Evolutionary conservation across 2,888 invertebrate species (phyloP).

Genomic region (Seladonia tumulorum): DNA sequence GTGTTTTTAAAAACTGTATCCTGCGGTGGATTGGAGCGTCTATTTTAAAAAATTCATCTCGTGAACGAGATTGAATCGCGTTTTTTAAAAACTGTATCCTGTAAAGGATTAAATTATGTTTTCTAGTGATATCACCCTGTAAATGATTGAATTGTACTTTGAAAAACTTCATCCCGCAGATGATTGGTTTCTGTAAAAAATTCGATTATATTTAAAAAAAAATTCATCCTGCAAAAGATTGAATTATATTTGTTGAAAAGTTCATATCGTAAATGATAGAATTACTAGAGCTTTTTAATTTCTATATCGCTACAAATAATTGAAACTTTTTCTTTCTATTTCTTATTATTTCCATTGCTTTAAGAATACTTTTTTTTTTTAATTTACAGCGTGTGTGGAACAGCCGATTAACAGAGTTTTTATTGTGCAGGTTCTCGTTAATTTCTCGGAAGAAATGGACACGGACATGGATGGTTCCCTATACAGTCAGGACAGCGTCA

Average conservation of each 20-base stretch:
- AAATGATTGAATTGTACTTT: background rate
- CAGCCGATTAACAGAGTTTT: background rate
- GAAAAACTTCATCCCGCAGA: no score
- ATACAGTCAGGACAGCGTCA: slow-evolving; percentile 63
- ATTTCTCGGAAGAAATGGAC: slow-evolving; percentile 79
- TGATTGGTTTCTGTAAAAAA: no score
- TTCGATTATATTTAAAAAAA: background rate
- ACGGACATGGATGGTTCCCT: slow-evolving; percentile 68
- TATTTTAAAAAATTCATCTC: background rate
- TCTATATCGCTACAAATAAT: background rate
- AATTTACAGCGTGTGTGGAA: background rate
- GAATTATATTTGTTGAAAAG: background rate
- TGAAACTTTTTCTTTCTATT: background rate
- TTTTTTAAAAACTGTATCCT: no score
- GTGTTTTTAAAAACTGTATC: background rate
- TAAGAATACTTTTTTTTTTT: background rate
- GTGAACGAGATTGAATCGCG: background rate
- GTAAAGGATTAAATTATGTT: no score
- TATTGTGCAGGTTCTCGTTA: slow-evolving; percentile 78
- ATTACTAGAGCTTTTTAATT: background rate
- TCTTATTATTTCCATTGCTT: no score
- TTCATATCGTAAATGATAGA: background rate
- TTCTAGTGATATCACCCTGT: background rate
- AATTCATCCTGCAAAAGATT: background rate
- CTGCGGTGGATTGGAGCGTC: background rate